A percentile compares a stretch with the other conserved stretches of the same genome.
Conservation (phyloP, 1,140 invertebrate genomes). For the Drosophila repletoides region DNA sequence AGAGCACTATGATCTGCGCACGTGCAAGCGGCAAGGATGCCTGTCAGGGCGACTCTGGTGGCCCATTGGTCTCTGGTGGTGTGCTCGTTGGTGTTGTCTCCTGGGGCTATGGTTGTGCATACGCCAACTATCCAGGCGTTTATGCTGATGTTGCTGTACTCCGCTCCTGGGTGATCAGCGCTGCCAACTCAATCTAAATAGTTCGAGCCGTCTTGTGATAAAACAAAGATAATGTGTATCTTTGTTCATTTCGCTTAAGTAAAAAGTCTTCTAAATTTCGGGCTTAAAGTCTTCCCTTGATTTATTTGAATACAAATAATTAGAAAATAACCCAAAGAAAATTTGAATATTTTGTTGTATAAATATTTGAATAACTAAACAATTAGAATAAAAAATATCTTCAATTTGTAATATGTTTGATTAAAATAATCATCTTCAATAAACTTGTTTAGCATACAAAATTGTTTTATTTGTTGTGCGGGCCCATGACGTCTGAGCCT, state of each 20-base stretch:
- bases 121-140: slow-evolving; percentile 84
- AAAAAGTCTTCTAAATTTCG: no score
- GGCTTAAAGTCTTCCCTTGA: no score
- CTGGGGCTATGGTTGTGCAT: slow-evolving; percentile 86
- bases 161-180: slow-evolving; percentile 52
- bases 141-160: slow-evolving; percentile 83
- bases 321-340: no score
- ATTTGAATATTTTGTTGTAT: no score
- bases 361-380: no score
- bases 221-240: no score
- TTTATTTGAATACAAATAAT: no score
- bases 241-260: no score
- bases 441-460: background rate
- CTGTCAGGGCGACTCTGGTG: slow-evolving; percentile 83
- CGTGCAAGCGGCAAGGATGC: slow-evolving; percentile 58
- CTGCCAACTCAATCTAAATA: slow-evolving; percentile 30
- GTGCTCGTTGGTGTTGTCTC: slow-evolving; percentile 84
- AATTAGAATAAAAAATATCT: no score
- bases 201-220: background rate
- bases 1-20: slow-evolving; percentile 82
- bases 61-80: slow-evolving; percentile 80
- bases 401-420: no score
- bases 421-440: no score
- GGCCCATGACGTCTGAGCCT: background rate
- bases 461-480: background rate